Evolutionary conservation across 2,888 invertebrate species (phyloP).

Genomic region (Sesia apiformis): DNA sequence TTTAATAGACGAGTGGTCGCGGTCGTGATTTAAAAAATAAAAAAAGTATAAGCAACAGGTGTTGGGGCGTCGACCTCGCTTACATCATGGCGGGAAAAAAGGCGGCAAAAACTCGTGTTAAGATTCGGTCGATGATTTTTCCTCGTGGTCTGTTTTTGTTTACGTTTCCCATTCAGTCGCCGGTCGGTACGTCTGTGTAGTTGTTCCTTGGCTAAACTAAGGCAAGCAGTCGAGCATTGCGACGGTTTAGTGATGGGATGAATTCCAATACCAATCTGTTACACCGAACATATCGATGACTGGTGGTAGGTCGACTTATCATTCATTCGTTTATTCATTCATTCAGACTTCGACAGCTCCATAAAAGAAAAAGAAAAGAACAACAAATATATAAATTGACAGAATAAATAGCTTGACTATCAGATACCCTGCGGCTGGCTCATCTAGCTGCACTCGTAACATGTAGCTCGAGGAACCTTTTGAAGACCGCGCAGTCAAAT

Average conservation of each 20-base stretch:
- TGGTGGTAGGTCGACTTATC: too few species aligned
- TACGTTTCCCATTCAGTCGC: constrained; percentile 21
- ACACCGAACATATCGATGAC: too few species aligned
- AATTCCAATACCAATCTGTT: too few species aligned
- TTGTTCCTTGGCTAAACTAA: not conserved
- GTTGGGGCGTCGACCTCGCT: constrained; percentile 35
- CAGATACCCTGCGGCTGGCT: too few species aligned
- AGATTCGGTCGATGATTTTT: constrained; percentile 32
- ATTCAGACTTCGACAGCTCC: too few species aligned
- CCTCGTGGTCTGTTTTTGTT: constrained; percentile 22
- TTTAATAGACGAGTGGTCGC: constrained; percentile 46
- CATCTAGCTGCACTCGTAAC: too few species aligned
- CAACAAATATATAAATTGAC: too few species aligned
- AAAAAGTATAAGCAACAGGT: constrained; percentile 46
- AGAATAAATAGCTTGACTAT: too few species aligned
- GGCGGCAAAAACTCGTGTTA: constrained; percentile 27
- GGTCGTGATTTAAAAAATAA: constrained; percentile 16
- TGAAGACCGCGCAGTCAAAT: too few species aligned
- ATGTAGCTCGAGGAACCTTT: too few species aligned
- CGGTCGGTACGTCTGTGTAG: not conserved
- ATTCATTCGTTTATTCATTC: too few species aligned
- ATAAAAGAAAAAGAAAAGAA: too few species aligned
- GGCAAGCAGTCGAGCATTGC: not conserved
- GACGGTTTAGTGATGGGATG: not conserved
- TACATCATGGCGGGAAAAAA: constrained; percentile 56